Base-by-base conservation (phyloP, 2,888 invertebrate species). In the Lottia gigantea region DNA sequence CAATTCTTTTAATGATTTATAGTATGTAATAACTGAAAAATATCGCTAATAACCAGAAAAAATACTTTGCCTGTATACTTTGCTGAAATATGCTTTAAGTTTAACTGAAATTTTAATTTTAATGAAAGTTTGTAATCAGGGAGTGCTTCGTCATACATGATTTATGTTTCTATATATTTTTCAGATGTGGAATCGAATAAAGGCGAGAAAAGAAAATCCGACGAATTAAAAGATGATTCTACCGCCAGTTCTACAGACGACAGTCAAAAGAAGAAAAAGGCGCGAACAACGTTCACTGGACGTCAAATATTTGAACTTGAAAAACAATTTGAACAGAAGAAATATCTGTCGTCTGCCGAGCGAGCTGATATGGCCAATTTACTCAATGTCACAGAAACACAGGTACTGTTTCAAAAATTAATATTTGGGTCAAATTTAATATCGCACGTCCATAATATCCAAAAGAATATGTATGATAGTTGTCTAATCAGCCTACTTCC, bases 251-350 rank as follows among this genome's bases (percentile, higher is more conserved):
- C 61, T 8, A 69, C 69, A n/a, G 72, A 68, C 12, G 66, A 67
- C 19, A 74, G 75, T 19, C 68, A 76, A 62, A 87, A 87, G 79
- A 90, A 90, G 85, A 90, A 90, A 80, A 97, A 97, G 87, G 96
- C 97, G 0, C 90, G 97, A 74, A 96, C 97, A 31, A 97, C 97
- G 26, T 97, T 97, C 90, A 97, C 96, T 0, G 97, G 97, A 1
- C 90, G 96, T 67, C 97, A 97, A 91, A 97, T 97, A 88, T 97
- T 97, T 90, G 97, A 97, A 90, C 91, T 98, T 89, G 97, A 97
- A 90, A 95, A 96, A 87, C 94, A 97, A 90, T 97, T 97, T 87
- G 97, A 97, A 76, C 92, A 95, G 82, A 97, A 97, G 91, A 97
- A 97, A 90, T 97, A 97, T 90, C 91, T 97, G 76, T 96, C 96